Evolutionary conservation across 64 coral and sea anemone genomes (phyloP).

Genomic region (Montipora sp.): DNA sequence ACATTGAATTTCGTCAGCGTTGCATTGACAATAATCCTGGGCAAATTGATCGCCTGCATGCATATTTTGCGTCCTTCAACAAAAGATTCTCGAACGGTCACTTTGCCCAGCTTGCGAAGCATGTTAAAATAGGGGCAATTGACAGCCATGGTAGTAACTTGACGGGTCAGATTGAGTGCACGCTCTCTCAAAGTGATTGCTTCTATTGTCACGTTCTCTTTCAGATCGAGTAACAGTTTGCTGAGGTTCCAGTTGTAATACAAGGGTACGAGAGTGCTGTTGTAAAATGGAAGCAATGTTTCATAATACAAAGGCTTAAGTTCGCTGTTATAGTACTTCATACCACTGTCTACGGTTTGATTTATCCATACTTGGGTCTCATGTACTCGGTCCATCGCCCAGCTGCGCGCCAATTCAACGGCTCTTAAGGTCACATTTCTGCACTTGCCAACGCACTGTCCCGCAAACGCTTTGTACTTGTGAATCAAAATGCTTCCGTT

Average conservation of each 20-base stretch:
- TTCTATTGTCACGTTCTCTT: constrained; percentile 23
- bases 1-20: constrained; percentile 59
- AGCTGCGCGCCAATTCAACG: constrained; percentile 58
- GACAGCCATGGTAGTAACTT: constrained; percentile 47
- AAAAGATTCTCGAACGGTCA: constrained; percentile 78
- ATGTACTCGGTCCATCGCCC: constrained; percentile 28
- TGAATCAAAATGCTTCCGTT: constrained; percentile 36
- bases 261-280: constrained; percentile 54
- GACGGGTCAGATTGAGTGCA: constrained; percentile 44
- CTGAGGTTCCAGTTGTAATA: constrained; percentile 63
- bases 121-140: constrained; percentile 53
- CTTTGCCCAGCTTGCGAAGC: constrained; percentile 65
- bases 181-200: constrained; percentile 49
- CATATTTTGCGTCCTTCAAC: constrained; percentile 22
- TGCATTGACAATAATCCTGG: constrained; percentile 23
- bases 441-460: constrained; percentile 57
- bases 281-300: constrained; percentile 75
- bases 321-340: constrained; percentile 39
- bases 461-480: constrained; percentile 53
- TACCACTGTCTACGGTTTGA: constrained; percentile 62
- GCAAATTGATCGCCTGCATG: constrained; percentile 71
- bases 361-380: constrained; percentile 68
- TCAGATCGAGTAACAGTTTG: constrained; percentile 34
- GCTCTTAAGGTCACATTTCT: constrained; percentile 74
- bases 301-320: constrained; percentile 72